These are phyloP conservation scores for Acanthurus leucopareius DNA, from an alignment of 2,797 vertebrate genomes.

Conservation along the genomic window DNA sequence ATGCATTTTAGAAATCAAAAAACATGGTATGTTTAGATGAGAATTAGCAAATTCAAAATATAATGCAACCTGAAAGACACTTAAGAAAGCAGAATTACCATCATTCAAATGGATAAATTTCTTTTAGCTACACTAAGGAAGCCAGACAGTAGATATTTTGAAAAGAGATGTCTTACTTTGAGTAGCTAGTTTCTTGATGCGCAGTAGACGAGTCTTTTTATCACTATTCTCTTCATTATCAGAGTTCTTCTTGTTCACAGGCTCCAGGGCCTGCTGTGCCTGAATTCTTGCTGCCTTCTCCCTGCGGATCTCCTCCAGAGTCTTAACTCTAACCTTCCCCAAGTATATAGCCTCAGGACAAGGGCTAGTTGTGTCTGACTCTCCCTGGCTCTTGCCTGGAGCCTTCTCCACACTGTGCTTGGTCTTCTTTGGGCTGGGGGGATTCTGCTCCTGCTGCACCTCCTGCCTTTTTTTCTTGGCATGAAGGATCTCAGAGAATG, in stretches of 20 bases:
- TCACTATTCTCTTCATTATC: slow-evolving; percentile 48
- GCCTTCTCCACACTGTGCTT: slow-evolving; percentile 22
- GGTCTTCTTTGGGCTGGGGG: slow-evolving; percentile 24
- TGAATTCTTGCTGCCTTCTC: slow-evolving; percentile 91
- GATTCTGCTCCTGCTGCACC: slow-evolving; percentile 52
- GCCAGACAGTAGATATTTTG: neutral
- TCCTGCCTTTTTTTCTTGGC: slow-evolving; percentile 87
- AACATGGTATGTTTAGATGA: neutral
- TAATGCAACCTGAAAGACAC: neutral
- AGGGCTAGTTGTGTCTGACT: neutral
- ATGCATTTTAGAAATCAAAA: slow-evolving; percentile 1
- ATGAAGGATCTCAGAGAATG: slow-evolving; percentile 85
- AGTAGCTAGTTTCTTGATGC: slow-evolving; percentile 77
- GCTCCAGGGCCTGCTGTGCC: slow-evolving; percentile 59
- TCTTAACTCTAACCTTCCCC: slow-evolving; percentile 89
- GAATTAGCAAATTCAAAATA: neutral
- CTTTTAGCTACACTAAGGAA: neutral
- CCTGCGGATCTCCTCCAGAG: slow-evolving; percentile 93
- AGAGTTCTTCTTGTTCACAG: slow-evolving; percentile 39
- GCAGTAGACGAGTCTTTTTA: slow-evolving; percentile 71
- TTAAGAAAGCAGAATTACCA: neutral
- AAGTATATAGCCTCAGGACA: neutral
- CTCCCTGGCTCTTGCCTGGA: slow-evolving; percentile 21
- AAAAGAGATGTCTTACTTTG: slow-evolving; percentile 64
- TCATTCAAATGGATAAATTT: neutral